phyloP scores from a whole-genome alignment of 2,888 invertebrate species.

The Dryomyza anilis region DNA sequence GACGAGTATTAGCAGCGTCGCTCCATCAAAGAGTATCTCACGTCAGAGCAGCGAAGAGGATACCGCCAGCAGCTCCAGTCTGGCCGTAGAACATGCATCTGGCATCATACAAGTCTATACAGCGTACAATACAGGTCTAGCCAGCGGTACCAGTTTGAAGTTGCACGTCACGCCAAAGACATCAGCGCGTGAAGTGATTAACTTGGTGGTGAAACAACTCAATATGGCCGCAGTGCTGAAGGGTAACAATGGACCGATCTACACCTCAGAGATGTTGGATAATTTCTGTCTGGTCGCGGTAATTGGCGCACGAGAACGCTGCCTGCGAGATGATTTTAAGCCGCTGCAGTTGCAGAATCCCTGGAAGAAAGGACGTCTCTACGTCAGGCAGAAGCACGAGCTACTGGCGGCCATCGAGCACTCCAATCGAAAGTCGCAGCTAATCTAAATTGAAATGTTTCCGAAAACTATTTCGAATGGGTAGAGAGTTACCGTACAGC shows the following conservation, averaged over 20 bases:
- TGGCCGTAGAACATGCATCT: slow-evolving; percentile 44
- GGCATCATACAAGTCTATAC: slow-evolving; percentile 82
- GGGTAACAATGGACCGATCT: slow-evolving; percentile 84
- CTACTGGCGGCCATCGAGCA: slow-evolving; percentile 86
- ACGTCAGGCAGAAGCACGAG: slow-evolving; percentile 90
- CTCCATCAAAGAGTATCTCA: slow-evolving; percentile 44
- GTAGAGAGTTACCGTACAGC: no score
- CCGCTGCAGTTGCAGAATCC: slow-evolving; percentile 93
- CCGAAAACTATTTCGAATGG: not conserved
- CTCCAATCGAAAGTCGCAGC: slow-evolving; percentile 72
- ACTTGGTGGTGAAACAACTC: slow-evolving; percentile 92
- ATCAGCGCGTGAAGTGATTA: slow-evolving; percentile 92
- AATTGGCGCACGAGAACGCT: slow-evolving; percentile 92
- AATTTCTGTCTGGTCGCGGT: slow-evolving; percentile 95
- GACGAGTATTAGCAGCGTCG: slow-evolving; percentile 39
- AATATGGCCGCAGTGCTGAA: slow-evolving; percentile 91
- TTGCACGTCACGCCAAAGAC: slow-evolving; percentile 92
- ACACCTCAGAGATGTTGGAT: slow-evolving; percentile 78
- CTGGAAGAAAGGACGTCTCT: slow-evolving; percentile 92
- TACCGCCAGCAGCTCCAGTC: slow-evolving; percentile 47
- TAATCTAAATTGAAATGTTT: not conserved
- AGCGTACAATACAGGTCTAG: slow-evolving; percentile 93
- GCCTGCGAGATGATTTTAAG: slow-evolving; percentile 91
- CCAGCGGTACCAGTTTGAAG: slow-evolving; percentile 90
- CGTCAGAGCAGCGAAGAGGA: slow-evolving; percentile 55